Conservation (phyloP, 92 coral and sea anemone species). For the Hydrozoanthus gracilis region DNA sequence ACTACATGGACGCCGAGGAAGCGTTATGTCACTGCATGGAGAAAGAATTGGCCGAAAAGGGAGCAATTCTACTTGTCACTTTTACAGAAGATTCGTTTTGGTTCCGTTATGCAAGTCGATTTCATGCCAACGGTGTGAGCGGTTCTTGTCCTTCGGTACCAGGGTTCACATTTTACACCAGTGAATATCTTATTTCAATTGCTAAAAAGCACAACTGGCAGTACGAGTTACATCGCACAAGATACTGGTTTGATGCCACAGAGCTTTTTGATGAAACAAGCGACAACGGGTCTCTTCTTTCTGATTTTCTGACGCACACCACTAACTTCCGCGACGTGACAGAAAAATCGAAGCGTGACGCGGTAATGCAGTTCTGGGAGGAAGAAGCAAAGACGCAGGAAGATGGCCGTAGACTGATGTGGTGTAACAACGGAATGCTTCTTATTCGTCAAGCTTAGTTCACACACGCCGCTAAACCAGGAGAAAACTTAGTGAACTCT, state of each 20-base stretch:
- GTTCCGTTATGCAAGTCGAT: not conserved
- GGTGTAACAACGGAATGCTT: constrained; percentile 1
- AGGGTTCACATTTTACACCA: constrained; percentile 3
- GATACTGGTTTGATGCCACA: constrained; percentile 6
- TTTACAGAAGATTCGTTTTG: constrained; percentile 5
- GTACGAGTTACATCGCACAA: not conserved
- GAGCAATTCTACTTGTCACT: not conserved
- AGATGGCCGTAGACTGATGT: constrained; percentile 28
- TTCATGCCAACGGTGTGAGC: not conserved
- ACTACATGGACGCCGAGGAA: constrained; percentile 19
- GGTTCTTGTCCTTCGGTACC: not conserved
- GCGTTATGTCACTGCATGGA: constrained; percentile 8
- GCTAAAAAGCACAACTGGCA: constrained; percentile 31
- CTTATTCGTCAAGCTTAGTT: not conserved
- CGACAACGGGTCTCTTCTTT: constrained; percentile 11
- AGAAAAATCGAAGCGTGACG: not conserved
- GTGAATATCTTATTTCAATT: constrained; percentile 24
- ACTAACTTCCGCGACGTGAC: constrained; percentile 38
- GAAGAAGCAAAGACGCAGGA: constrained; percentile 25
- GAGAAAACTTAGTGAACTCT: too few species aligned
- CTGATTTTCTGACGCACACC: constrained; percentile 37
- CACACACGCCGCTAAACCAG: too few species aligned
- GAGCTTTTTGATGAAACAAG: constrained; percentile 14
- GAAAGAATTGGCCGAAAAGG: not conserved
- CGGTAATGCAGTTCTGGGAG: constrained; percentile 20